Evolutionary conservation across 2,113 vertebrate species (phyloP).

Genomic region (Arenaria interpres): DNA sequence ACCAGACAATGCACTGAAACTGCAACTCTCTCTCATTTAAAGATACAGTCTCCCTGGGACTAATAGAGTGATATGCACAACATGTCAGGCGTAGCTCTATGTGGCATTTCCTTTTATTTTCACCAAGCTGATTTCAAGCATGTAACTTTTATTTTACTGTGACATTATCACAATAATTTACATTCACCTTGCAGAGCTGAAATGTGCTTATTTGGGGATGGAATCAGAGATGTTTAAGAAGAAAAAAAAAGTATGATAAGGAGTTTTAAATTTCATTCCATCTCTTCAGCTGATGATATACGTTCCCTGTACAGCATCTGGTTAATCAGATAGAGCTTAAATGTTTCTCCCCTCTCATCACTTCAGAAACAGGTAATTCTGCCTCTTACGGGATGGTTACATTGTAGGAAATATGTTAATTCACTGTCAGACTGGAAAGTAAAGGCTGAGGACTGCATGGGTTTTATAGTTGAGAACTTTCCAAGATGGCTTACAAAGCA

Average conservation of each 20-base stretch:
- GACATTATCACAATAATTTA: neutral
- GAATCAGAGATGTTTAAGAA: neutral
- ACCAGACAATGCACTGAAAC: slow-evolving; percentile 28
- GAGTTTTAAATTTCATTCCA: neutral
- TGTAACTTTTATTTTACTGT: neutral
- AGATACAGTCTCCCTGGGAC: neutral
- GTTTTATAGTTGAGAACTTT: neutral
- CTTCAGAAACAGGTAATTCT: neutral
- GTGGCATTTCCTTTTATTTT: slow-evolving; percentile 17
- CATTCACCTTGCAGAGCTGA: neutral
- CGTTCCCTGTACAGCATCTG: neutral
- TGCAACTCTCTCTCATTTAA: neutral
- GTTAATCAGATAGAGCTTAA: neutral
- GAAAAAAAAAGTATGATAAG: neutral
- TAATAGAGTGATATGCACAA: neutral
- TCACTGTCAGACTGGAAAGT: neutral
- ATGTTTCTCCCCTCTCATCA: neutral
- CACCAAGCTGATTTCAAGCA: neutral
- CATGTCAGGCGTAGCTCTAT: neutral
- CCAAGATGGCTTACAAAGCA: neutral
- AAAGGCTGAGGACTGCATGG: neutral
- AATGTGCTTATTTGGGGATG: neutral
- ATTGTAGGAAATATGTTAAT: neutral
- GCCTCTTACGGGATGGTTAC: neutral
- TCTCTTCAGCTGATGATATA: neutral